Conservation (phyloP, 2,888 invertebrate genomes). For the Lissocephala sabroskyi region DNA sequence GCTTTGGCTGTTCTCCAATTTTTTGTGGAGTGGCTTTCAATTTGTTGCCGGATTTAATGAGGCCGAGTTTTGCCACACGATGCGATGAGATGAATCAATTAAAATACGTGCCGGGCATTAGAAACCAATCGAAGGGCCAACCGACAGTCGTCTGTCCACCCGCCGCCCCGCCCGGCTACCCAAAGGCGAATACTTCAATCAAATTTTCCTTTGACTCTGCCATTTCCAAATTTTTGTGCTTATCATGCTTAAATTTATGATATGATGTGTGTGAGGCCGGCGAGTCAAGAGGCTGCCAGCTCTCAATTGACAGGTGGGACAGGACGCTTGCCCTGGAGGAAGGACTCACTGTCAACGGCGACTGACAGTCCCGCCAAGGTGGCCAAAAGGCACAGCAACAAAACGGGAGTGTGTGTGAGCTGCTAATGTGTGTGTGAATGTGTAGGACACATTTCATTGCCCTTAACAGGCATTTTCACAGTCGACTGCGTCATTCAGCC, state of each 20-base stretch:
- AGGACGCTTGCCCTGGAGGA: no score
- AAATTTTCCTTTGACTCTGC: no score
- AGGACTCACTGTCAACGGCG: not conserved
- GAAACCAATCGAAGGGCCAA: constrained; percentile 23
- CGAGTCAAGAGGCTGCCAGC: constrained; percentile 26
- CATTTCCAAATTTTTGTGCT: constrained; percentile 35
- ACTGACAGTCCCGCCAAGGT: constrained; percentile 8
- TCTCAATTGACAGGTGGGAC: constrained; percentile 56
- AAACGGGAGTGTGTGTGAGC: not conserved
- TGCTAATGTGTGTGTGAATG: constrained; percentile 31
- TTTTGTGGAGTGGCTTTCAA: constrained; percentile 30
- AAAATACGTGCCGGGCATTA: constrained; percentile 68
- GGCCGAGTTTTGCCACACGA: constrained; percentile 20
- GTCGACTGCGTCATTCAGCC: constrained; percentile 44
- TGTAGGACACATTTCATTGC: no score
- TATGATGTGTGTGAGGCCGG: constrained; percentile 14
- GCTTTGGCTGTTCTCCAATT: not conserved
- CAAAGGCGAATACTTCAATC: no score
- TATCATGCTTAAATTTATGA: constrained; percentile 53
- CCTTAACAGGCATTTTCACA: constrained; percentile 65
- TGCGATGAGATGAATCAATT: constrained; percentile 58
- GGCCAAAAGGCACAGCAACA: no score
- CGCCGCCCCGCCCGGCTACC: no score
- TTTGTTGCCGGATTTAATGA: constrained; percentile 33
- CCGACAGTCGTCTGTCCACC: not conserved